Evolutionary conservation across 2,113 vertebrate species (phyloP).

Genomic region (Trachemys scripta): DNA sequence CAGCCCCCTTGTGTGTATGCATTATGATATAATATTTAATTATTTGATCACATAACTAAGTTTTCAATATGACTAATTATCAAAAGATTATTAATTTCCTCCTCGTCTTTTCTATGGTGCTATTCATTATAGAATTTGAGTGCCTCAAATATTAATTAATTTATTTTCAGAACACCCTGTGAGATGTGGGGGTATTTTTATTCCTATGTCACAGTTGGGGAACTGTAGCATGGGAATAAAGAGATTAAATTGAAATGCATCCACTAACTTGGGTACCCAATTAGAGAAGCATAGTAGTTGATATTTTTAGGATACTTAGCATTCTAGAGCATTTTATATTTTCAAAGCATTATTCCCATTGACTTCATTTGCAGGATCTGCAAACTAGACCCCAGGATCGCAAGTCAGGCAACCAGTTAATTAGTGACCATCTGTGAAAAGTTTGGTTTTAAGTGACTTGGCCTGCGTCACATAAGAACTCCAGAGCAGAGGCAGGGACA

Average conservation of each 20-base stretch:
- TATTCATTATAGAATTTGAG: background rate
- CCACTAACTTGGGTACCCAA: slow-evolving; percentile 9
- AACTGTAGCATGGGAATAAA: slow-evolving; percentile 16
- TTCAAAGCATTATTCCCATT: background rate
- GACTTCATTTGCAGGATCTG: background rate
- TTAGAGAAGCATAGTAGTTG: background rate
- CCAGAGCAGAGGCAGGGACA: background rate
- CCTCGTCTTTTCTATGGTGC: background rate
- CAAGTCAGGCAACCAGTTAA: background rate
- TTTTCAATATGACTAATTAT: background rate
- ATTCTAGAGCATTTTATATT: background rate
- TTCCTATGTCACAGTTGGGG: slow-evolving; percentile 1
- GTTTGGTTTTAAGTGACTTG: too few relatives aligned
- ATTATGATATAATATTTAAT: background rate
- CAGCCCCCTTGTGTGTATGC: background rate
- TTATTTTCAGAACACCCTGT: background rate
- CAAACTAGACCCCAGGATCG: background rate
- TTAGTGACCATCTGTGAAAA: background rate
- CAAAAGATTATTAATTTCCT: background rate
- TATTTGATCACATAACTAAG: background rate
- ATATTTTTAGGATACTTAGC: background rate
- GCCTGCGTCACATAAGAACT: too few relatives aligned
- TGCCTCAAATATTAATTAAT: slow-evolving; percentile 2
- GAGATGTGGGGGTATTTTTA: slow-evolving; percentile 16
- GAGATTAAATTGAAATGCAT: slow-evolving; percentile 51